Evolutionary conservation across 2,888 invertebrate species (phyloP).

Genomic region (Ophioninae sp.): DNA sequence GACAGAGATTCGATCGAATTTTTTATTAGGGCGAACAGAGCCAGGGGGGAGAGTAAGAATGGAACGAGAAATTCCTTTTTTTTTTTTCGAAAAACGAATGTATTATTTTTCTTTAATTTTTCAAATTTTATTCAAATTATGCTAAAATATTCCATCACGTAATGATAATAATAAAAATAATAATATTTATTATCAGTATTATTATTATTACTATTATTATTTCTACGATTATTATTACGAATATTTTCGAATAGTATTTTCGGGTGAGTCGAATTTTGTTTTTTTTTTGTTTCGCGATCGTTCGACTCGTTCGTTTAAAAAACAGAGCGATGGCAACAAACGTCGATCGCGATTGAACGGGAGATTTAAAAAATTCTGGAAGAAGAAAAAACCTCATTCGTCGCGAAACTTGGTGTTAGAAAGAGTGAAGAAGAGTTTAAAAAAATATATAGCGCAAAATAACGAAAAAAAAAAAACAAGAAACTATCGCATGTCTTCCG

Average conservation of each 20-base stretch:
- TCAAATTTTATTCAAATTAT: too few relatives aligned
- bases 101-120: background rate
- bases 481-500: constrained; percentile 75
- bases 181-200: background rate
- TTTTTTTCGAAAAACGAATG: background rate
- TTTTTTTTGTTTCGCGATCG: too few relatives aligned
- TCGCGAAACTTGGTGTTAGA: background rate
- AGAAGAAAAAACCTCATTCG: background rate
- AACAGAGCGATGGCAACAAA: too few relatives aligned
- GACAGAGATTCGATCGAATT: constrained; percentile 13
- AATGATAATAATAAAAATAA: too few relatives aligned
- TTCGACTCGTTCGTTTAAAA: background rate
- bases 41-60: background rate
- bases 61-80: background rate
- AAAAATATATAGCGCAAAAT: background rate
- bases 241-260: background rate
- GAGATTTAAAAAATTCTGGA: background rate
- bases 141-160: too few relatives aligned
- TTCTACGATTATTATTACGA: background rate
- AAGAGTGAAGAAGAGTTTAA: constrained; percentile 20
- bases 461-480: constrained; percentile 60
- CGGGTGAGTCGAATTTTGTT: too few relatives aligned
- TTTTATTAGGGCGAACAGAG: background rate
- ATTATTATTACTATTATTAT: background rate
- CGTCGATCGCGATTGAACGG: too few relatives aligned